A percentile compares a stretch with the other conserved stretches of the same genome.
phyloP scores from a whole-genome alignment of 2,113 vertebrate species.

The Stomatorhinus ivindoensis region DNA sequence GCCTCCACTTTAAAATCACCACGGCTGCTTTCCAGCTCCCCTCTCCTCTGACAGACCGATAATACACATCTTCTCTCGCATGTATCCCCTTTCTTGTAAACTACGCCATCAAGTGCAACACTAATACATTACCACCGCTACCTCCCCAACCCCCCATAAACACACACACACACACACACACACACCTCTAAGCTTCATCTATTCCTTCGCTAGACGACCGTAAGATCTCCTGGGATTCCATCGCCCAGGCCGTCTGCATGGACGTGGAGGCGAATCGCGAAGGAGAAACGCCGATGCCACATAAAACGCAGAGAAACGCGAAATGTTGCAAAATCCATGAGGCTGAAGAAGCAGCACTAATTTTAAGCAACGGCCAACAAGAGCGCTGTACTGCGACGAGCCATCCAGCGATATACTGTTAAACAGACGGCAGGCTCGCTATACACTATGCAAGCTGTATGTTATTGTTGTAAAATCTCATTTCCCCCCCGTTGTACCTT shows the following conservation, averaged over 20 bases:
- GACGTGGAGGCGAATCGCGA: constrained; percentile 2
- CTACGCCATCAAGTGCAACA: constrained; percentile 31
- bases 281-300: constrained; percentile 18
- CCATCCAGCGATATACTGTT: constrained; percentile 22
- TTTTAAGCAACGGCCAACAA: constrained; percentile 30
- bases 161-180: background rate
- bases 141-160: background rate
- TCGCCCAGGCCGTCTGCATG: constrained; percentile 24
- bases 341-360: constrained; percentile 26
- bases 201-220: constrained; percentile 29
- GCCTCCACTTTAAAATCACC: background rate
- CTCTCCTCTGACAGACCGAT: background rate
- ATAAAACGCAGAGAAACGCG: constrained; percentile 24
- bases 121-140: constrained; percentile 5
- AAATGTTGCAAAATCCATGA: constrained; percentile 31
- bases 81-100: constrained; percentile 20
- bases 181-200: constrained; percentile 29
- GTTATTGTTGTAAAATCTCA: constrained; percentile 32
- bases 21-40: background rate
- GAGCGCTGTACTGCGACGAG: constrained; percentile 19
- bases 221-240: constrained; percentile 29
- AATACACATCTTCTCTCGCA: background rate
- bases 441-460: constrained; percentile 21
- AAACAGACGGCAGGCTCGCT: constrained; percentile 10
- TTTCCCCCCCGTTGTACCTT: constrained; percentile 44